These are phyloP conservation scores for Hemibagrus guttatus DNA, from an alignment of 2,797 vertebrate species.

Conservation along the genomic window DNA sequence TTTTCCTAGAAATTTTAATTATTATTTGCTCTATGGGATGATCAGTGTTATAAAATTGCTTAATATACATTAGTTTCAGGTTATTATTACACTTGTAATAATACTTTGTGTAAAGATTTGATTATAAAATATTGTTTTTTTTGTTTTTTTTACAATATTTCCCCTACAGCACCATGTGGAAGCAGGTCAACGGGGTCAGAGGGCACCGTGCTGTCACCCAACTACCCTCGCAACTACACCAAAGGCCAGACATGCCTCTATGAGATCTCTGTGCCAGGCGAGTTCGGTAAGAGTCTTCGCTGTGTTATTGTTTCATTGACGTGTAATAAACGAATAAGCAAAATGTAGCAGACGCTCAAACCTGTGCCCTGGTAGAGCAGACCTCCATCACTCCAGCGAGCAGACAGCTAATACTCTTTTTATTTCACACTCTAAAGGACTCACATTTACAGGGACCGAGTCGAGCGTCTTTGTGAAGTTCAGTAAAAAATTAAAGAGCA, in stretches of 20 bases:
- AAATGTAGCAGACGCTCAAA: not conserved
- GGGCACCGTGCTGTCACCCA: constrained; percentile 94
- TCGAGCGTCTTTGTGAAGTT: constrained; percentile 12
- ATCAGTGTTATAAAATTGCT: too few species aligned
- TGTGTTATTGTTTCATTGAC: not conserved
- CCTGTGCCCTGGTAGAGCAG: not conserved
- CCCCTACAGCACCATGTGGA: constrained; percentile 88
- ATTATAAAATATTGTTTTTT: too few species aligned
- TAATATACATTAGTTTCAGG: too few species aligned
- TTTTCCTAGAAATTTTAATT: too few species aligned
- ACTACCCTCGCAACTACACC: constrained; percentile 96
- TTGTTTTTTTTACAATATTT: too few species aligned
- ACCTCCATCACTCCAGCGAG: constrained; percentile 12
- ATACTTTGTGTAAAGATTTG: too few species aligned
- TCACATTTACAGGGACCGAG: constrained; percentile 19
- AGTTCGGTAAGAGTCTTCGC: constrained; percentile 88
- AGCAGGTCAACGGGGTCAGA: constrained; percentile 92
- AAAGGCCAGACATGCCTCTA: constrained; percentile 91
- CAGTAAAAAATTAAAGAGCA: not conserved
- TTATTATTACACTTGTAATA: too few species aligned
- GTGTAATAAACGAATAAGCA: not conserved
- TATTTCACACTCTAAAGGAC: constrained; percentile 41
- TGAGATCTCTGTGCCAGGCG: constrained; percentile 91
- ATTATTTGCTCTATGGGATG: too few species aligned
- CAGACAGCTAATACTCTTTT: constrained; percentile 18